Evolutionary conservation across 2,888 invertebrate species (phyloP), one percentile per base, ranked within the genome.

Genomic region (Antheraea yamamai): DNA sequence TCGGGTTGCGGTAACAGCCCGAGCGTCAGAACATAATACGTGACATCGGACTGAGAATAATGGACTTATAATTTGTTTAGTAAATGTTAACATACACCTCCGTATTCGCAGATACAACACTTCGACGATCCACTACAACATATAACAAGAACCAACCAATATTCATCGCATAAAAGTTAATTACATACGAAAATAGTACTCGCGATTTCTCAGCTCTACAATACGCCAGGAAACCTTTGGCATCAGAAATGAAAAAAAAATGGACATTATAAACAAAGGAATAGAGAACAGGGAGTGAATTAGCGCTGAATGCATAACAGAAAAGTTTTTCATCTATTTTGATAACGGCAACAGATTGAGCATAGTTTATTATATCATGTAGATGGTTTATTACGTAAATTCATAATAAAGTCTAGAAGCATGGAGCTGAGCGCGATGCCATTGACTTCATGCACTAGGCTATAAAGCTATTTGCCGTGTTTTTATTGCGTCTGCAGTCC

Each of bases 401-500:
- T 58, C 73, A 64, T 30, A 74, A 73, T 73, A 71, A 71, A 66
- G 14, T 74, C 51, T 72, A 71, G 61, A 76, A 73, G 52, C 74
- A 70, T 75, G 74, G 70, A 58, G 76, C 75, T 78, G 76, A 75
- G 78, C 79, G 77, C 79, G 76, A 78, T 79, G 79, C 77, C 81
- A 79, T 82, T 80, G 81, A 80, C 80, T 80, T 79, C 78, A 73
- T 76, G 74, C 77, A 77, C 75, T 75, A 73, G 70, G 71, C 75
- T 77, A 74, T 82, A 79, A 79, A 79, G 74, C 74, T 72, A 77
- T 77, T 77, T 76, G 75, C 61, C 71, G 74, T 76, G 78, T 76
- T 77, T 81, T 79, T 77, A 80, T 79, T 77, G 77, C 77, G 79
- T 82, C 79, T 79, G 75, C 78, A 66, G 76, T 78, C 75, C 75